Base-by-base conservation (phyloP, 2,888 invertebrate species). In the Nephrocerus scutellatus region DNA sequence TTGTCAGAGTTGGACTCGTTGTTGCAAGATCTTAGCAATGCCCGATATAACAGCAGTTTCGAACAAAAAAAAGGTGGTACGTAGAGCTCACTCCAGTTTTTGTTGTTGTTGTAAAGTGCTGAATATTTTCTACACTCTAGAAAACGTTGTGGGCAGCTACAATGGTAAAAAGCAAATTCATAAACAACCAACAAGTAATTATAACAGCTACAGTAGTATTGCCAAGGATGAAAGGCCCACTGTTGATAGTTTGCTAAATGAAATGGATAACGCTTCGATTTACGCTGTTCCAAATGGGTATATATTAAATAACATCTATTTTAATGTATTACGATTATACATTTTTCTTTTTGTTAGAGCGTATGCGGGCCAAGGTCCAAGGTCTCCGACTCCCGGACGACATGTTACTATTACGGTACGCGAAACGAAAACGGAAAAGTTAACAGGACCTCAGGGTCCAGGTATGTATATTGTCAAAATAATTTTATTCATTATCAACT, bases 1-100 rank as follows among this genome's bases (percentile, higher is more conserved):
- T 74, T 93, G 30, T 85, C 88, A 0, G 95, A 95, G 67, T 68
- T 96, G 62, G 95, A 96, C 67, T 87, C 84, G 12, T 74, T 96
- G 36, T 74, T 96, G 39, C 85, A 91, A 61, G 95, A 95, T 66
- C 74, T 96, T 53, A 92, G 91, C 72, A 84, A 82, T 62, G 84
- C 84, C 1, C 74, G 76, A 43, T 82, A 80, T 59, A 59, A 65
- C 43, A 72, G 70, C 46, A 60, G 57, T 39, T 49, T 55, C 15
- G 70, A 70, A n/a, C n/a, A n/a, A n/a, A 63, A 62, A 44, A 72
- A 72, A 62, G 73, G 75, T 74, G 41, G 41, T 47, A 6, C 1
- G 20, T 31, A n/a, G 15, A 39, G n/a, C 15, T 23, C 23, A 8
- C 23, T 21, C 23, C 22, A 21, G 12, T 16, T 30, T 8, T 7